These are phyloP conservation scores for Chrysaora quinquecirrha DNA, from an alignment of 30 jellyfish, hydroid and myxozoan genomes.

Conservation along the genomic window DNA sequence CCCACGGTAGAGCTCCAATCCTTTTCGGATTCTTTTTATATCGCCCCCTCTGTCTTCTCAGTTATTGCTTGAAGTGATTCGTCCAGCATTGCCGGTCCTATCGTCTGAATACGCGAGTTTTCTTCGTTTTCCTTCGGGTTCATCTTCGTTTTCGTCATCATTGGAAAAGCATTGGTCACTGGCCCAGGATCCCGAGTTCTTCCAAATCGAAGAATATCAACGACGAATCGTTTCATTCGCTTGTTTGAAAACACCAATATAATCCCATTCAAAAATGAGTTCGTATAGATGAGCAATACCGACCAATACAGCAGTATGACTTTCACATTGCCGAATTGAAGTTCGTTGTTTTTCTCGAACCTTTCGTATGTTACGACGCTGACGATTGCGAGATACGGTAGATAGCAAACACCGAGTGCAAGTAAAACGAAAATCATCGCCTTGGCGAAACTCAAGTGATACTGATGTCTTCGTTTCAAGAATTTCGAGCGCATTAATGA, in stretches of 20 bases:
- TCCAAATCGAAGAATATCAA: neutral
- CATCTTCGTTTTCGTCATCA: too few species aligned
- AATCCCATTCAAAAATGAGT: conserved; percentile 41
- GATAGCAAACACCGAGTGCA: conserved; percentile 44
- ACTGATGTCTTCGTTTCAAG: conserved; percentile 20
- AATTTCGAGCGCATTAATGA: neutral
- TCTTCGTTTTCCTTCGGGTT: too few species aligned
- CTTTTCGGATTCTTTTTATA: too few species aligned
- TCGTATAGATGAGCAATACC: conserved; percentile 29
- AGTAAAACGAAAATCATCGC: conserved; percentile 59
- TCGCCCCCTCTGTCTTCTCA: too few species aligned
- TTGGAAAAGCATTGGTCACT: too few species aligned
- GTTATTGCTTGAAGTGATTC: too few species aligned
- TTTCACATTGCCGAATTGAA: neutral
- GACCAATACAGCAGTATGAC: conserved; percentile 25
- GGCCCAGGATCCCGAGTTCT: too few species aligned
- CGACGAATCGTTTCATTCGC: conserved; percentile 21
- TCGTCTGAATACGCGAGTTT: too few species aligned
- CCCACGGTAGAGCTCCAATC: too few species aligned
- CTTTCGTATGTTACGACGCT: conserved; percentile 24
- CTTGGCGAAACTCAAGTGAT: conserved; percentile 58
- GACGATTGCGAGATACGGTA: conserved; percentile 51
- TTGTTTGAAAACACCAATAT: conserved; percentile 37
- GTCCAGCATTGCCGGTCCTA: too few species aligned
- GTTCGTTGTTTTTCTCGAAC: neutral